Evolutionary conservation across 2,888 invertebrate genomes (phyloP).

Genomic region (Eumerus sabulonum): DNA sequence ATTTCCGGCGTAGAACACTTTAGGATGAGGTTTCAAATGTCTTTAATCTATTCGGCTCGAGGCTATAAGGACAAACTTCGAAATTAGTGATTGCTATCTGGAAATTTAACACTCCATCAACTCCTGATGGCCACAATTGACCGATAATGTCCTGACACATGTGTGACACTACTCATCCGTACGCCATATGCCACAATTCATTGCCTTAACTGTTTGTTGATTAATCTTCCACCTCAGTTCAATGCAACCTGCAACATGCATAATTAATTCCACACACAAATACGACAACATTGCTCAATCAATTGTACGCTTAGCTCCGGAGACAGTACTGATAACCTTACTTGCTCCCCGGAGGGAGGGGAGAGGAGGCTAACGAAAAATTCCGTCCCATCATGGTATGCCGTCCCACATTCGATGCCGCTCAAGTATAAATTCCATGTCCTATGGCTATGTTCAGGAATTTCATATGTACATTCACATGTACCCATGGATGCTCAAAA

Average conservation of each 20-base stretch:
- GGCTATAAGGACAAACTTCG: no score
- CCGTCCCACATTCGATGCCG: constrained; percentile 45
- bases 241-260: constrained; percentile 33
- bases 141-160: constrained; percentile 56
- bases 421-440: constrained; percentile 16
- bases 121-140: constrained; percentile 48
- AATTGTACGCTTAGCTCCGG: not conserved
- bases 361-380: constrained; percentile 20
- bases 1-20: no score
- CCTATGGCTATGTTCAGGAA: not conserved
- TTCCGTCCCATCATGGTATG: constrained; percentile 38
- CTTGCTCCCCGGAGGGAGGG: not conserved
- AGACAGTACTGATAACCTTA: constrained; percentile 13
- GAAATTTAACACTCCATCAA: constrained; percentile 53
- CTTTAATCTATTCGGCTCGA: no score
- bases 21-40: no score
- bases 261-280: constrained; percentile 46
- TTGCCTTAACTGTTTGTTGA: constrained; percentile 61
- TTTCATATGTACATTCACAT: no score
- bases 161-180: constrained; percentile 41
- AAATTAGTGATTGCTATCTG: constrained; percentile 27
- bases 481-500: not conserved
- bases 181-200: constrained; percentile 48
- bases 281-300: no score
- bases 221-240: constrained; percentile 46